A percentile compares a stretch with the other conserved stretches of the same genome.
Evolutionary conservation across 2,113 vertebrate genomes (phyloP).

Genomic region (Archilochus colubris): DNA sequence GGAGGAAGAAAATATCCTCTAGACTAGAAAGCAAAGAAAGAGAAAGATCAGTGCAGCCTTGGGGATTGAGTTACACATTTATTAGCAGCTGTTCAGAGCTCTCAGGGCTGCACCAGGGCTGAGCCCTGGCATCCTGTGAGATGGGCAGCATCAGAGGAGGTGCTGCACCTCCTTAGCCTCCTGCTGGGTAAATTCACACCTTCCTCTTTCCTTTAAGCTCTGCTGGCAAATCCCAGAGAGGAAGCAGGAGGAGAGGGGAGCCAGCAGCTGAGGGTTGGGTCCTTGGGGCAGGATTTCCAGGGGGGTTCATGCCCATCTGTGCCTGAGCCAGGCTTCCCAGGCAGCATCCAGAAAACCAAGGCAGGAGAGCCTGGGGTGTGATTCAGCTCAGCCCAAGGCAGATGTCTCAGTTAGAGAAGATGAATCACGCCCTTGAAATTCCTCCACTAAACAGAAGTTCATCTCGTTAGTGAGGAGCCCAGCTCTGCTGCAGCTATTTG

Average conservation of each 20-base stretch:
- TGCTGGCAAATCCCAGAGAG: not conserved
- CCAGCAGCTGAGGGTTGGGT: rapidly evolving
- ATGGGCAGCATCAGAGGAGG: not conserved
- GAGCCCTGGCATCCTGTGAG: not conserved
- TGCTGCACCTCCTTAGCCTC: not conserved
- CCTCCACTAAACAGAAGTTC: not conserved
- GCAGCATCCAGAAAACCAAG: not conserved
- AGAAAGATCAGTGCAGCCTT: not conserved
- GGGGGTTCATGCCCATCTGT: not conserved
- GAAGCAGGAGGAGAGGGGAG: not conserved
- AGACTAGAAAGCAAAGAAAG: not conserved
- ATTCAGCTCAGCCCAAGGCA: not conserved
- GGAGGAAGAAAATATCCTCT: not conserved
- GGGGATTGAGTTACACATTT: not conserved
- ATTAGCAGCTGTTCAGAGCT: not conserved
- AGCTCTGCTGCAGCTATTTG: not conserved
- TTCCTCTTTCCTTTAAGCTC: not conserved
- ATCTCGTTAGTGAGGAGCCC: not conserved
- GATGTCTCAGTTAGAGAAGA: not conserved
- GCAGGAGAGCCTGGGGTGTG: rapidly evolving
- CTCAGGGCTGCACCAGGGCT: not conserved
- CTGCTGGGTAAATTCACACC: not conserved
- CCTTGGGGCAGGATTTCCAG: not conserved
- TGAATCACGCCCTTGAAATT: not conserved
- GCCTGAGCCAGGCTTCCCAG: not conserved